A percentile compares a stretch with the other conserved stretches of the same genome.
phyloP scores from a whole-genome alignment of 2,888 invertebrate species.

The Deilephila porcellus region DNA sequence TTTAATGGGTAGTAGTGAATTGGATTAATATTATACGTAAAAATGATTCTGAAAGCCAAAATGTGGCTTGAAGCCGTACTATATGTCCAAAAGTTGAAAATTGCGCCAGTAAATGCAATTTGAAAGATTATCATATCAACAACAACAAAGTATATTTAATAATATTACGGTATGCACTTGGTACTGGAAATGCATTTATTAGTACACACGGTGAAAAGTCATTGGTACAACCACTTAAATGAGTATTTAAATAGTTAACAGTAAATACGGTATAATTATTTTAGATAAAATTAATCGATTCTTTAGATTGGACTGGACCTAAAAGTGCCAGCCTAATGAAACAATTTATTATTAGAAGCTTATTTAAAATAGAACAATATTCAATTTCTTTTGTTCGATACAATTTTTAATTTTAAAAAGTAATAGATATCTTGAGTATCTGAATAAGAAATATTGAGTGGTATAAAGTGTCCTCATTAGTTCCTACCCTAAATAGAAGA shows the following conservation, averaged over 20 bases:
- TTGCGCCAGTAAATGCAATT: not conserved
- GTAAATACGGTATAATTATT: no score
- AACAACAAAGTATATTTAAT: conserved; percentile 36
- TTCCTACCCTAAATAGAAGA: not conserved
- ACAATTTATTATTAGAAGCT: no score
- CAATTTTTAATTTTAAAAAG: no score
- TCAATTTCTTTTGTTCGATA: no score
- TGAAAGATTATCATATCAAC: conserved; percentile 42
- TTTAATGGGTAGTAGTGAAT: conserved; percentile 4
- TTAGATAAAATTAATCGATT: no score
- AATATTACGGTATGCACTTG: conserved; percentile 45
- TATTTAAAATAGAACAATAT: no score
- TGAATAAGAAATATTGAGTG: not conserved
- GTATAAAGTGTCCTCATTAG: not conserved
- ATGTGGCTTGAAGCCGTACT: not conserved
- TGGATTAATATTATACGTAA: conserved; percentile 8
- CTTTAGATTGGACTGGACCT: no score
- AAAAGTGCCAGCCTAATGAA: no score
- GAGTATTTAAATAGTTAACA: no score
- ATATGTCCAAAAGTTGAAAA: not conserved
- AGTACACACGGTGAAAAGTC: conserved; percentile 3
- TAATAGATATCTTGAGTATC: no score
- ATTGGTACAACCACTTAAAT: not conserved
- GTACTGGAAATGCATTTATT: conserved; percentile 35
- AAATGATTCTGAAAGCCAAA: not conserved